Evolutionary conservation across 2,113 vertebrate species (phyloP).

Genomic region (Cyprinodon variegatus): DNA sequence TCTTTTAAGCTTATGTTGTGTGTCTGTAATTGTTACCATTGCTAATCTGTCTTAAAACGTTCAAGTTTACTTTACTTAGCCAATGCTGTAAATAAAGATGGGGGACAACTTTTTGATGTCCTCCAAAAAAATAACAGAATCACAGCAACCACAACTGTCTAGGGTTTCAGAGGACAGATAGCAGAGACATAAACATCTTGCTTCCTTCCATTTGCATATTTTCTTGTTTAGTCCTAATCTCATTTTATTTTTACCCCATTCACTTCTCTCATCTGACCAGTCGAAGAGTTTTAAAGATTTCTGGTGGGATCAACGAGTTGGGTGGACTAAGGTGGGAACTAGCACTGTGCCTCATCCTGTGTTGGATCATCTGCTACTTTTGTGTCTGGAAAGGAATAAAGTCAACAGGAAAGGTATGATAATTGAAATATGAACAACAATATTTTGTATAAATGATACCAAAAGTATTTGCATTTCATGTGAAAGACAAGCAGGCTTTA

Average conservation of each 20-base stretch:
- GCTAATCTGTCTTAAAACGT: too few species aligned
- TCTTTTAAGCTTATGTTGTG: too few species aligned
- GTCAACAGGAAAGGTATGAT: slow-evolving; percentile 66
- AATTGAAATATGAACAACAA: not conserved
- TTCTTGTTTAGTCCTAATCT: slow-evolving; percentile 1
- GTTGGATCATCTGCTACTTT: slow-evolving; percentile 69
- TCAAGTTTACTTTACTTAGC: too few species aligned
- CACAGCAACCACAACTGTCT: too few species aligned
- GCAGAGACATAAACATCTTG: too few species aligned
- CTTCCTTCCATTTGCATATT: not conserved
- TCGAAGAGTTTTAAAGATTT: slow-evolving; percentile 61
- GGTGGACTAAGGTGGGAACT: slow-evolving; percentile 68
- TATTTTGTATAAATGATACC: not conserved
- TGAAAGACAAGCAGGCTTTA: not conserved
- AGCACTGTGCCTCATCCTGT: slow-evolving; percentile 62
- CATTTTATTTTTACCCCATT: not conserved
- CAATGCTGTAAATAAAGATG: not conserved
- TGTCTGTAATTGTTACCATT: too few species aligned
- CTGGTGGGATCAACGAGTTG: slow-evolving; percentile 59
- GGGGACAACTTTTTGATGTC: not conserved
- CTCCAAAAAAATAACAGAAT: too few species aligned
- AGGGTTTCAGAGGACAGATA: too few species aligned
- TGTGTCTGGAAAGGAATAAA: slow-evolving; percentile 72
- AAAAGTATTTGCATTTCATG: not conserved
- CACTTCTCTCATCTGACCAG: slow-evolving; percentile 17